Evolutionary conservation across 2,797 vertebrate genomes (phyloP).

Genomic region (Psittacula derbiana): DNA sequence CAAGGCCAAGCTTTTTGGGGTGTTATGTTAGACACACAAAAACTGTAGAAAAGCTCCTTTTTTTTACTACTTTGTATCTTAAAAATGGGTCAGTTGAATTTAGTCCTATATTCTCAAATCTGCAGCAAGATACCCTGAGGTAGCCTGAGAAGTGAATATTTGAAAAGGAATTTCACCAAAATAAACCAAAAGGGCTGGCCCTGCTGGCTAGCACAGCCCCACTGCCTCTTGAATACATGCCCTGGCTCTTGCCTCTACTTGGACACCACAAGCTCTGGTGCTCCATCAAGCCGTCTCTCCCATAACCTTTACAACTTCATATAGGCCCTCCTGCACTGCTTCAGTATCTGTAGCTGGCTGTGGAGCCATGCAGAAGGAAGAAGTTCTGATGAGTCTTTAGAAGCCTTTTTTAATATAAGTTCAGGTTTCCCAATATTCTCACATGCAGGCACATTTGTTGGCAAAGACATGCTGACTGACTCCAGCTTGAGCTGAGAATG

Average conservation of each 20-base stretch:
- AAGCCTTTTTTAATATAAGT: not conserved
- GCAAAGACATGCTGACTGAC: not conserved
- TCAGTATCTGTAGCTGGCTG: not conserved
- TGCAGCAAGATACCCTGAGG: not conserved
- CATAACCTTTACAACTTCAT: not conserved
- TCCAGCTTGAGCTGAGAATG: not conserved
- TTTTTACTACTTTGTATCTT: not conserved
- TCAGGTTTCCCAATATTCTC: not conserved
- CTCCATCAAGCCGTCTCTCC: not conserved
- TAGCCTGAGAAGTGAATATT: not conserved
- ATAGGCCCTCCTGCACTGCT: not conserved
- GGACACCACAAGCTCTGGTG: not conserved
- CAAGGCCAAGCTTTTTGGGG: not conserved
- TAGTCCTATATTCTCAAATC: not conserved
- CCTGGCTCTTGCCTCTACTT: not conserved
- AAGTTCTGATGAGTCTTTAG: not conserved
- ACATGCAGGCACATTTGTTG: not conserved
- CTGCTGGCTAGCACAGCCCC: not conserved
- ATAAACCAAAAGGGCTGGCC: not conserved
- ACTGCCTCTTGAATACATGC: fast-evolving
- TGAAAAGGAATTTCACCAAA: not conserved
- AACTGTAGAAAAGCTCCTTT: not conserved
- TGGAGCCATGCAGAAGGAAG: not conserved
- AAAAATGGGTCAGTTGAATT: not conserved
- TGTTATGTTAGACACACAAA: not conserved